Conservation (phyloP, 53 echinoderm and acorn worm species). For the Zoroaster sp. region DNA sequence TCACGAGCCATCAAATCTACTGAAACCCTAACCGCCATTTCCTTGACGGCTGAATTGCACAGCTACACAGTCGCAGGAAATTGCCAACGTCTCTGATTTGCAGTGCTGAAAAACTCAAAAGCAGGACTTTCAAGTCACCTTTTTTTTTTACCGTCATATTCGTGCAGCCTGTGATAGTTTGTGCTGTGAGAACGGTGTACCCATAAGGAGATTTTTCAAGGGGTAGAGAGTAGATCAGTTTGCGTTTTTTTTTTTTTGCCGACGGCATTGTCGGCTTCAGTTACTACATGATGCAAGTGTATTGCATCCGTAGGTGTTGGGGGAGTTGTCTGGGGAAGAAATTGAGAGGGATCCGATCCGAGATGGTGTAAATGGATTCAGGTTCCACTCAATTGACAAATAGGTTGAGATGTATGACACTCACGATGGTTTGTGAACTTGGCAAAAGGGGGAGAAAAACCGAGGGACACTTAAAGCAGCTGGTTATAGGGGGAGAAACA, state of each 20-base stretch:
- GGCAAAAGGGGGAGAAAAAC: background rate
- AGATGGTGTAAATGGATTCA: background rate
- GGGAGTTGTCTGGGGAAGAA: background rate
- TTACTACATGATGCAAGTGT: background rate
- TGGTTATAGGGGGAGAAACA: no score
- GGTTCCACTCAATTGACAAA: background rate
- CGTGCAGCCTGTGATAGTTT: background rate
- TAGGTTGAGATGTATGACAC: background rate
- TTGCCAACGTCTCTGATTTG: slow-evolving; percentile 23
- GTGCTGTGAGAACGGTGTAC: background rate
- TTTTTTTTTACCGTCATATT: background rate
- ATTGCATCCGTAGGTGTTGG: background rate
- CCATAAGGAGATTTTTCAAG: slow-evolving; percentile 4
- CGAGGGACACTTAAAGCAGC: background rate
- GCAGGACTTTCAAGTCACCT: background rate
- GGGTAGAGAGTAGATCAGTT: background rate
- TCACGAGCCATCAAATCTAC: slow-evolving; percentile 22
- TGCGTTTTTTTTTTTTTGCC: background rate
- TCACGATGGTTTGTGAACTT: background rate
- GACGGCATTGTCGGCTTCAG: background rate
- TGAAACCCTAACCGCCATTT: slow-evolving; percentile 30
- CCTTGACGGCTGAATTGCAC: background rate
- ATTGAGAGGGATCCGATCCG: slow-evolving; percentile 7
- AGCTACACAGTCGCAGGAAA: slow-evolving; percentile 4
- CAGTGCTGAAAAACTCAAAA: background rate